Evolutionary conservation across 2,113 vertebrate genomes (phyloP).

Genomic region (Phalacrocorax carbo): DNA sequence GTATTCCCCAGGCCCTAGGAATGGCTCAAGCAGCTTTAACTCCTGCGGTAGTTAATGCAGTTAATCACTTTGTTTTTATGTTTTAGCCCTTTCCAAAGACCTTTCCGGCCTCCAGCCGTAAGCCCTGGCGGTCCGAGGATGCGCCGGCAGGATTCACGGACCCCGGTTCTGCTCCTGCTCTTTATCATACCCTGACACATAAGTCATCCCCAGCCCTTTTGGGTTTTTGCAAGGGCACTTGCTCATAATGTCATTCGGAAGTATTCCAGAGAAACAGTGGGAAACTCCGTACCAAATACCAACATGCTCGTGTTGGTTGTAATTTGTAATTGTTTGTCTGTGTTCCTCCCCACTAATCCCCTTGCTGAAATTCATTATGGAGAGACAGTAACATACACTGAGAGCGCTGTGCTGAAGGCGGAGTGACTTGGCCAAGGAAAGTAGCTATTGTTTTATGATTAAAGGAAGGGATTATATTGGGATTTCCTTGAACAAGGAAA

Average conservation of each 20-base stretch:
- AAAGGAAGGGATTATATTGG: conserved; percentile 57
- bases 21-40: not conserved
- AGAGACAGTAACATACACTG: not conserved
- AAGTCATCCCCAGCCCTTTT: not conserved
- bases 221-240: not conserved
- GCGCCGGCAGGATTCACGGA: fast-evolving
- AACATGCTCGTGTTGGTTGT: not conserved
- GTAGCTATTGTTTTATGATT: conserved; percentile 58
- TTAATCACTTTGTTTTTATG: not conserved
- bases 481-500: conserved; percentile 57
- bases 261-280: conserved; percentile 3
- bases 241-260: not conserved
- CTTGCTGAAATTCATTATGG: conserved; percentile 4
- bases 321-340: conserved; percentile 15
- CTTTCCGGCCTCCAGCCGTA: not conserved
- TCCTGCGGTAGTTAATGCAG: not conserved
- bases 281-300: not conserved
- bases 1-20: not conserved
- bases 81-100: not conserved
- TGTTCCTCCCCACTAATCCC: not conserved
- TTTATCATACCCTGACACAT: not conserved
- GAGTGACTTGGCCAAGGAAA: conserved; percentile 29
- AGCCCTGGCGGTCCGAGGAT: fast-evolving
- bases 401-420: not conserved
- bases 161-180: not conserved